Conservation (phyloP, 2,797 vertebrate species). For the Melanotaenia boesemani region DNA sequence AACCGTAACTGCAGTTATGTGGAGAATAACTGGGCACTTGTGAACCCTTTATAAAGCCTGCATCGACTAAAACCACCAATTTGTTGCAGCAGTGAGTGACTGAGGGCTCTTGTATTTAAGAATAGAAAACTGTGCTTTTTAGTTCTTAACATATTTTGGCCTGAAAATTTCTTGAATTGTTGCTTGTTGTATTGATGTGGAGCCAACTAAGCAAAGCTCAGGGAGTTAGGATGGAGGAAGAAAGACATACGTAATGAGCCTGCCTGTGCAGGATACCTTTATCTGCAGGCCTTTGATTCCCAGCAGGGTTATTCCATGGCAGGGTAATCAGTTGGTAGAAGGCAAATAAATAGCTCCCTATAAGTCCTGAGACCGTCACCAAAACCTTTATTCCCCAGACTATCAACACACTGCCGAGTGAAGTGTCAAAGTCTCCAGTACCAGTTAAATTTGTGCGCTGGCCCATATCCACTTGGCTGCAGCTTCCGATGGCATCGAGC, state of each 20-base stretch:
- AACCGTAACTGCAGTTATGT: too few relatives aligned
- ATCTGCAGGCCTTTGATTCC: constrained; percentile 16
- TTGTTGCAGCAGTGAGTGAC: too few relatives aligned
- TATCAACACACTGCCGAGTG: constrained; percentile 31
- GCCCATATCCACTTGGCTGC: constrained; percentile 62
- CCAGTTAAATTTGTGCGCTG: constrained; percentile 68
- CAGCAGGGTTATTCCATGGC: constrained; percentile 26
- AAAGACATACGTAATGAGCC: constrained; percentile 19
- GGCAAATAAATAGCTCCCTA: constrained; percentile 28
- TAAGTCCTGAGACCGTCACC: constrained; percentile 25
- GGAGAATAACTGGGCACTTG: too few relatives aligned
- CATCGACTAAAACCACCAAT: not conserved
- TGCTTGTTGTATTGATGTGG: constrained; percentile 25
- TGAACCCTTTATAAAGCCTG: not conserved
- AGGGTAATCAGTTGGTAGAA: constrained; percentile 20
- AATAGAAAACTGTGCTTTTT: not conserved
- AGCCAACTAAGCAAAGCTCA: constrained; percentile 7
- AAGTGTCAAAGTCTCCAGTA: constrained; percentile 53
- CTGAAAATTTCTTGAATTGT: constrained; percentile 4
- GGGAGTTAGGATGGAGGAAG: constrained; percentile 14
- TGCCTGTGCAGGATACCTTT: constrained; percentile 10
- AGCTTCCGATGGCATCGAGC: constrained; percentile 55
- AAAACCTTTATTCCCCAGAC: constrained; percentile 52
- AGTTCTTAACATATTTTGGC: not conserved
- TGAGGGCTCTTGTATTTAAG: too few relatives aligned